phyloP scores from a whole-genome alignment of 2,888 invertebrate species.

The Erannis defoliaria region DNA sequence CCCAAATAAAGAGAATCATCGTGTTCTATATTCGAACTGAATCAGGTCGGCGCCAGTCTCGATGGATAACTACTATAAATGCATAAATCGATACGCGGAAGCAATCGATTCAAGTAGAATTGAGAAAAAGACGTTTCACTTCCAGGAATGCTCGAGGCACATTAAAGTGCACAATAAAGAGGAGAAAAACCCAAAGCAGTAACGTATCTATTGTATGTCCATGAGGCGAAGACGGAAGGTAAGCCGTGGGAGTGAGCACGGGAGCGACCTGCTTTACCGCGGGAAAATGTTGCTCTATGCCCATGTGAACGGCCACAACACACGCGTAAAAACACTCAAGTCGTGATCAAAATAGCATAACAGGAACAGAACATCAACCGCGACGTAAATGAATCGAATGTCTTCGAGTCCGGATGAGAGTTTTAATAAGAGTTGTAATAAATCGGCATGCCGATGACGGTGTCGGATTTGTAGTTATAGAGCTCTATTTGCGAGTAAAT shows the following conservation, averaged over 20 bases:
- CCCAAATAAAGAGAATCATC: constrained; percentile 45
- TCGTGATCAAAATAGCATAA: constrained; percentile 51
- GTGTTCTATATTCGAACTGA: constrained; percentile 64
- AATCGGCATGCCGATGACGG: constrained; percentile 46
- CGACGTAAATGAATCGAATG: constrained; percentile 38
- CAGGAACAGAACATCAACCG: constrained; percentile 29
- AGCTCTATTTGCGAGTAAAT: constrained; percentile 54
- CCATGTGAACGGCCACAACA: constrained; percentile 58
- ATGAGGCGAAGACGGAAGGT: constrained; percentile 74
- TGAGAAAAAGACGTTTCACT: constrained; percentile 76
- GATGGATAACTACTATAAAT: constrained; percentile 60
- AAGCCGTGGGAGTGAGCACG: constrained; percentile 74
- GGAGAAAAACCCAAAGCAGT: constrained; percentile 72
- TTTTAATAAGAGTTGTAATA: no score
- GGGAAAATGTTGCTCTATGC: constrained; percentile 70
- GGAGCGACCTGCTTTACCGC: constrained; percentile 67
- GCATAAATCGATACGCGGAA: constrained; percentile 75
- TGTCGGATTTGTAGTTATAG: constrained; percentile 57
- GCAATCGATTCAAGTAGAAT: constrained; percentile 65
- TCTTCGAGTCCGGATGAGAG: constrained; percentile 47
- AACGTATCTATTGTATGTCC: constrained; percentile 77
- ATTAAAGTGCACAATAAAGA: constrained; percentile 75
- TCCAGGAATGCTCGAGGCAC: constrained; percentile 73
- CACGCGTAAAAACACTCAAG: constrained; percentile 49
- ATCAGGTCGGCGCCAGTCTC: constrained; percentile 62